Percentiles rank a stretch among this genome's conserved stretches.
These are phyloP conservation scores for Gila orcuttii DNA, from an alignment of 2,113 vertebrate species.

Conservation along the genomic window DNA sequence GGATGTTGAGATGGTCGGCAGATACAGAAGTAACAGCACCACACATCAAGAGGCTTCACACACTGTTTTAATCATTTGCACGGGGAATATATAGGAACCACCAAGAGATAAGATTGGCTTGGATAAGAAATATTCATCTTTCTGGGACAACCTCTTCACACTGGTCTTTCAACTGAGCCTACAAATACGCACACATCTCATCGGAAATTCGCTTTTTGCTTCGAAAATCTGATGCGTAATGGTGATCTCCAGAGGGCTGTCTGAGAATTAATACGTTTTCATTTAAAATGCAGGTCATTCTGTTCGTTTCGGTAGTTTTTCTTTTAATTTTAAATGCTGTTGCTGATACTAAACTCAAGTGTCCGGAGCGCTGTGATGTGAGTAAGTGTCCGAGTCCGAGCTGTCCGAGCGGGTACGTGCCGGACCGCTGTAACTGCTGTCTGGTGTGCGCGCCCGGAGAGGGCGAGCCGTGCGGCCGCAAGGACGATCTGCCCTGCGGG, in stretches of 20 bases:
- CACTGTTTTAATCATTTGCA: background rate
- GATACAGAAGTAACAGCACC: background rate
- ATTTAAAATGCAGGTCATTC: constrained; percentile 62
- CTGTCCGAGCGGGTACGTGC: constrained; percentile 90
- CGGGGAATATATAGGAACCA: background rate
- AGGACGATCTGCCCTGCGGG: constrained; percentile 84
- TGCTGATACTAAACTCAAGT: constrained; percentile 70
- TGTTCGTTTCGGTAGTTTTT: constrained; percentile 51
- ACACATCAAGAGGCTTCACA: background rate
- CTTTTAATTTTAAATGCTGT: constrained; percentile 44
- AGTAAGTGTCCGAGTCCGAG: constrained; percentile 88
- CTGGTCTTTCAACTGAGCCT: background rate
- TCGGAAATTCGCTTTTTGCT: background rate
- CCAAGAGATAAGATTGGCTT: background rate
- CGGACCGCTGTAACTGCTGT: constrained; percentile 91
- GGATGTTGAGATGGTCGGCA: background rate
- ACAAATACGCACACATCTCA: background rate
- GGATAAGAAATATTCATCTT: background rate
- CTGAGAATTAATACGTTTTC: background rate
- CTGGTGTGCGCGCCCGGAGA: constrained; percentile 87
- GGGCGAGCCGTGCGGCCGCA: constrained; percentile 84
- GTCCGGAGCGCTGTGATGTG: constrained; percentile 86
- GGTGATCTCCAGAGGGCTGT: background rate
- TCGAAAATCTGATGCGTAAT: constrained; percentile 4
- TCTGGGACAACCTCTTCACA: background rate